These are phyloP conservation scores for Patiria pectinifera DNA, from an alignment of 53 echinoderm and acorn worm species.

Conservation along the genomic window DNA sequence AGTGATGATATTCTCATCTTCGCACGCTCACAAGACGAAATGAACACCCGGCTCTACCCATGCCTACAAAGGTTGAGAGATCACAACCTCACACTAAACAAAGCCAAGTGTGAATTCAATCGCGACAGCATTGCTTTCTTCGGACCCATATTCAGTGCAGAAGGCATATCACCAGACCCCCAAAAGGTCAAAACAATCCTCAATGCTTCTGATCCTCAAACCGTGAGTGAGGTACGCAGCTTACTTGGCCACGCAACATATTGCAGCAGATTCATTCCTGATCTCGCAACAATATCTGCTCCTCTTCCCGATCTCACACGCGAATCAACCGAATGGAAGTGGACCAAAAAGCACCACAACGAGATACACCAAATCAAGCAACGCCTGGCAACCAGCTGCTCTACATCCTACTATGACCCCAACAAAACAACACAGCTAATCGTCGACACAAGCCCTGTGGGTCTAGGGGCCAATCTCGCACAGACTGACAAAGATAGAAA, in stretches of 20 bases:
- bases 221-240: conserved; percentile 23
- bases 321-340: conserved; percentile 28
- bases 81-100: conserved; percentile 70
- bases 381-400: conserved; percentile 36
- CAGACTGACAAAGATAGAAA: conserved; percentile 34
- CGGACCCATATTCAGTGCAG: conserved; percentile 54
- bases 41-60: conserved; percentile 9
- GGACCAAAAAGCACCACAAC: conserved; percentile 9
- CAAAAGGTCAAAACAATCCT: conserved; percentile 36
- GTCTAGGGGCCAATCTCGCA: conserved; percentile 33
- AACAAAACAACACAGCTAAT: conserved; percentile 11
- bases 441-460: conserved; percentile 45
- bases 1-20: conserved; percentile 74
- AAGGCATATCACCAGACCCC: conserved; percentile 65
- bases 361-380: conserved; percentile 45
- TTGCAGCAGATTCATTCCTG: conserved; percentile 53
- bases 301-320: conserved; percentile 45
- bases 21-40: conserved; percentile 18
- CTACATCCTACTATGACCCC: conserved; percentile 53
- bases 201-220: conserved; percentile 14
- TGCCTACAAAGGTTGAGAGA: conserved; percentile 58
- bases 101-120: conserved; percentile 61
- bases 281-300: conserved; percentile 36
- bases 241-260: conserved; percentile 43
- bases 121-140: conserved; percentile 35